Percentiles rank a stretch among this genome's conserved stretches.
phyloP scores from a whole-genome alignment of 2,888 invertebrate genomes.

The Malacosoma neustria region DNA sequence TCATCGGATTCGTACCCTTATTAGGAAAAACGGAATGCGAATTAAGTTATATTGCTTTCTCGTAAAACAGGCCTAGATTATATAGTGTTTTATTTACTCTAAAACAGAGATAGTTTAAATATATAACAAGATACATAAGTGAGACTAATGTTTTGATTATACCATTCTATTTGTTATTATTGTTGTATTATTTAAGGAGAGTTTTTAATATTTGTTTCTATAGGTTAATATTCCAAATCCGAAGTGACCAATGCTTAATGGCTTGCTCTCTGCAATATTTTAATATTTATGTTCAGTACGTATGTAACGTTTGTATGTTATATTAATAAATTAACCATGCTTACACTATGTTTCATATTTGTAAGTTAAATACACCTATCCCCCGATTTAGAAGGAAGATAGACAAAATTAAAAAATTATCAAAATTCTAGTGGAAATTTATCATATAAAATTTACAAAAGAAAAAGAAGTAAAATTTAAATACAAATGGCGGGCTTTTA shows the following conservation, averaged over 20 bases:
- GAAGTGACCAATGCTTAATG: slow-evolving; percentile 14
- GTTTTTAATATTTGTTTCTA: slow-evolving; percentile 67
- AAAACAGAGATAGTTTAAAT: slow-evolving; percentile 43
- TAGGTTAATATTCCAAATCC: slow-evolving; percentile 46
- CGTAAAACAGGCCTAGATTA: slow-evolving; percentile 40
- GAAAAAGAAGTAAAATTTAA: too few relatives aligned
- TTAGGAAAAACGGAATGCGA: slow-evolving; percentile 39
- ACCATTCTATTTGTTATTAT: slow-evolving; percentile 59
- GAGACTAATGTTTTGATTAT: slow-evolving; percentile 67
- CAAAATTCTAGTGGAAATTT: too few relatives aligned
- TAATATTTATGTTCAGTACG: slow-evolving; percentile 9
- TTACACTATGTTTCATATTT: too few relatives aligned
- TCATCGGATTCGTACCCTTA: slow-evolving; percentile 65
- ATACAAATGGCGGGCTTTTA: too few relatives aligned
- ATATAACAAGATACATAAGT: slow-evolving; percentile 59
- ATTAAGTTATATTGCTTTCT: slow-evolving; percentile 12
- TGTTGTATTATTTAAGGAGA: slow-evolving; percentile 71
- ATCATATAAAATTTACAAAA: too few relatives aligned
- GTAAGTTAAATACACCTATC: too few relatives aligned
- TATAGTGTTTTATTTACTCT: slow-evolving; percentile 39
- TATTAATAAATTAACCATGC: neutral
- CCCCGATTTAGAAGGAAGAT: too few relatives aligned
- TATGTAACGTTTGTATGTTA: neutral
- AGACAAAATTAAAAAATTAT: too few relatives aligned
- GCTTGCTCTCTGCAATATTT: slow-evolving; percentile 16